Base-by-base conservation (phyloP, 2,113 vertebrate genomes). In the Sphyrna mokarran region DNA sequence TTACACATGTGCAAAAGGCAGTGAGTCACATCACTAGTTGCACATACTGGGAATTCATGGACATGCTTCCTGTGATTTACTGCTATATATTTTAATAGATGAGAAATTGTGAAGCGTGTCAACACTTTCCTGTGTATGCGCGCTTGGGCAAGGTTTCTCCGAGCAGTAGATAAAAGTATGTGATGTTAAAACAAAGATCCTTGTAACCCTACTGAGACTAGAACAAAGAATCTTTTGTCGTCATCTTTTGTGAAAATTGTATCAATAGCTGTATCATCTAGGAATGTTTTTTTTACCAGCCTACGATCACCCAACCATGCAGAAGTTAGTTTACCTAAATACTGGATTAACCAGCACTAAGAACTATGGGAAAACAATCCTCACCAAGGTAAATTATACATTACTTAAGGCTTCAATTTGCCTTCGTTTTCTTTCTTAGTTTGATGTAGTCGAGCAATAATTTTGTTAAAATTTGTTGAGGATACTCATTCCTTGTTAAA, bases 291-390 rank as follows among this genome's bases (percentile, higher is more conserved):
- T 96, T 95, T 95, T 96, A 97, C 0, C 96, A 99, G 99, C 98
- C 72, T 99, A 99, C 96, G 98, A 97, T 94, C 99, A 98, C 96
- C 97, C 98, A 66, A 95, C 33, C 63, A 97, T 96, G 43, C 97
- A 96, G 96, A 99, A 99, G 90, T 97, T 98, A 86, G 98, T 98
- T 96, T 99, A 98, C 96, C 97, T 99, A 96, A 99, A 99, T 97
- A 99, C 99, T 89, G 99, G 99, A 94, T 97, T 99, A 97, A 99
- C 99, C 96, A 99, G 99, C 98, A 99, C 99, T 96, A 99, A 98
- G 97, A 99, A 99, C 97, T 99, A 99, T 3, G 99, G 99, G 91
- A 99, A 99, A 98, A 99, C 99, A 95, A 99, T 99, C 96, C 98
- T 99, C 68, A 99, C 99, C 83, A 99, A 99, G 99, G 99, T 99